These are phyloP conservation scores for Rotaria sp. DNA, from an alignment of 2,888 invertebrate genomes.

Conservation along the genomic window DNA sequence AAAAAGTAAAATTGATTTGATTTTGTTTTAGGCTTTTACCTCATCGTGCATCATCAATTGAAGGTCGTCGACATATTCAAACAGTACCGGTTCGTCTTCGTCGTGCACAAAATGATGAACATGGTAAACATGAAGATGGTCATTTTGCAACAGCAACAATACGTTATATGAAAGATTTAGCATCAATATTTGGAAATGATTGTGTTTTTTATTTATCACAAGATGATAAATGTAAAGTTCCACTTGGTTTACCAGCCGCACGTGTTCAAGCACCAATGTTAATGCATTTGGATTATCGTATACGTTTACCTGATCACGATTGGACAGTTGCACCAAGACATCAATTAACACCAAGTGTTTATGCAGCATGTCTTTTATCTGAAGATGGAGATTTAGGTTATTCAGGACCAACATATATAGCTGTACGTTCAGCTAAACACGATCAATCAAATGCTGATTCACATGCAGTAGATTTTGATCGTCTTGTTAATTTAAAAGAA, in stretches of 20 bases:
- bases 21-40: neutral
- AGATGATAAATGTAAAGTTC: slow-evolving; percentile 29
- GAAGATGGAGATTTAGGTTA: slow-evolving; percentile 13
- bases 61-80: slow-evolving; percentile 23
- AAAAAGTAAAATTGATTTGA: neutral
- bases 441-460: slow-evolving; percentile 9
- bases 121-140: slow-evolving; percentile 28
- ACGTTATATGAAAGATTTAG: slow-evolving; percentile 30
- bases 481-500: slow-evolving; percentile 23
- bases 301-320: slow-evolving; percentile 23
- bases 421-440: slow-evolving; percentile 23
- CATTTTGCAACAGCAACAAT: slow-evolving; percentile 20
- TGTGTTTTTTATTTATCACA: slow-evolving; percentile 25
- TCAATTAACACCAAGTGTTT: slow-evolving; percentile 13
- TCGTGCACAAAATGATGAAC: slow-evolving; percentile 28
- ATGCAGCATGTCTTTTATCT: slow-evolving; percentile 2
- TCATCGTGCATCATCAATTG: slow-evolving; percentile 13
- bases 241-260: slow-evolving; percentile 24
- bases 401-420: slow-evolving; percentile 19
- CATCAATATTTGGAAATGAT: neutral
- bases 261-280: slow-evolving; percentile 27
- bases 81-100: slow-evolving; percentile 16
- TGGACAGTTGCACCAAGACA: slow-evolving; percentile 26
- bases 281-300: slow-evolving; percentile 29
- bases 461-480: neutral